Percentiles rank a stretch among this genome's conserved stretches.
Evolutionary conservation across 1,140 invertebrate genomes (phyloP).

Genomic region (Archegozetes longisetosus): DNA sequence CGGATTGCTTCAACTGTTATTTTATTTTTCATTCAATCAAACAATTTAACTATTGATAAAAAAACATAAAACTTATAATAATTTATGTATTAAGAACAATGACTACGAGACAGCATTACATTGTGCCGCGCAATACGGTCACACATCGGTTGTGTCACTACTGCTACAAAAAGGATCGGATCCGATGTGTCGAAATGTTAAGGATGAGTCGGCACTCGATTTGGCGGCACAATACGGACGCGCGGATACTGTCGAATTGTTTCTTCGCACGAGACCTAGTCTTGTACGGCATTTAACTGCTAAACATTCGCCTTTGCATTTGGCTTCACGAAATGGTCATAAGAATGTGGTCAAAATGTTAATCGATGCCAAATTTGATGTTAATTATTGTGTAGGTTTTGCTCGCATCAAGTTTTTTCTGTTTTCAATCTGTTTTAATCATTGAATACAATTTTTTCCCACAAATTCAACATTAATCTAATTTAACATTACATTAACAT

Average conservation of each 20-base stretch:
- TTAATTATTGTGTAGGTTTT: conserved; percentile 42
- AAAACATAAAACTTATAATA: neutral
- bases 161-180: conserved; percentile 73
- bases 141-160: conserved; percentile 67
- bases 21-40: neutral
- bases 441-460: too few species aligned
- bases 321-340: conserved; percentile 84
- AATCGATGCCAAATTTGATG: conserved; percentile 64
- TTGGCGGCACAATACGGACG: conserved; percentile 66
- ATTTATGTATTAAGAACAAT: conserved; percentile 48
- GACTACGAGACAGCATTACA: conserved; percentile 86
- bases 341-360: conserved; percentile 68
- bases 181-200: conserved; percentile 68
- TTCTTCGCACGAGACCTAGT: conserved; percentile 37
- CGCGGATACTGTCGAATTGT: conserved; percentile 67
- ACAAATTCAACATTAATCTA: too few species aligned
- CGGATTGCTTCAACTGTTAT: too few species aligned
- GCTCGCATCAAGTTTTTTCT: neutral
- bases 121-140: conserved; percentile 85
- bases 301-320: conserved; percentile 69
- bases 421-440: too few species aligned
- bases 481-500: too few species aligned
- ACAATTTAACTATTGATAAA: neutral
- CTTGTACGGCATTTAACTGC: neutral
- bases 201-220: conserved; percentile 80